Evolutionary conservation across 2,888 invertebrate species (phyloP), one percentile per base, ranked within the genome.

Genomic region (Gastrophysa polygoni): DNA sequence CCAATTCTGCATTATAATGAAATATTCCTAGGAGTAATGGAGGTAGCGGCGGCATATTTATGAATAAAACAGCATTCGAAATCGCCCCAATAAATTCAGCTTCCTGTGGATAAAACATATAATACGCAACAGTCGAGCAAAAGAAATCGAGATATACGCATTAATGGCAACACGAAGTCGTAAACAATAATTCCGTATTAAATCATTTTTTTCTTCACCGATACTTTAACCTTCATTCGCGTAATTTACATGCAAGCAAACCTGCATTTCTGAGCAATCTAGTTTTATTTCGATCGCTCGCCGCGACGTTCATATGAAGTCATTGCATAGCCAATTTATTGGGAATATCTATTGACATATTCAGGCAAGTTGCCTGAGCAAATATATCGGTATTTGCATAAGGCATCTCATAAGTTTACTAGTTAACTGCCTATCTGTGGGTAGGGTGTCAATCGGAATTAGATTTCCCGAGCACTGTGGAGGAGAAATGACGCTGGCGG

Each of bases 371-470:
- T 44, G 51, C 14, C 55, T 34, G 56, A 64, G 48, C 51, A 60
- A 57, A 61, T 61, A 57, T 43, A 48, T 14, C 47, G 38, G 43
- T 48, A 68, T 68, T 68, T 68, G 64, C 68, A 68, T 68, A 66
- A 38, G 51, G 46, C 51, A 46, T 51, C 52, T 50, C 69, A 71
- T 73, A 73, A 73, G 62, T 73, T 71, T 61, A 57, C 62, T 51
- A 68, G 66, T 71, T 72, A 71, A 73, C 66, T 72, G 66, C 66
- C 34, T 51, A 51, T 72, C 67, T 70, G 71, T 72, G 68, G 71
- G 71, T 63, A 59, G 67, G 59, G 29, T 69, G 73, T 73, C 72
- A 73, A 73, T 73, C 71, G 68, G 64, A 73, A 73, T 73, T 71
- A 72, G 70, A 71, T 68, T 70, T 71, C 68, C 68, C 68, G 68